These are phyloP conservation scores for Ennomos quercinarius DNA, from an alignment of 2,888 invertebrate species.

Conservation along the genomic window DNA sequence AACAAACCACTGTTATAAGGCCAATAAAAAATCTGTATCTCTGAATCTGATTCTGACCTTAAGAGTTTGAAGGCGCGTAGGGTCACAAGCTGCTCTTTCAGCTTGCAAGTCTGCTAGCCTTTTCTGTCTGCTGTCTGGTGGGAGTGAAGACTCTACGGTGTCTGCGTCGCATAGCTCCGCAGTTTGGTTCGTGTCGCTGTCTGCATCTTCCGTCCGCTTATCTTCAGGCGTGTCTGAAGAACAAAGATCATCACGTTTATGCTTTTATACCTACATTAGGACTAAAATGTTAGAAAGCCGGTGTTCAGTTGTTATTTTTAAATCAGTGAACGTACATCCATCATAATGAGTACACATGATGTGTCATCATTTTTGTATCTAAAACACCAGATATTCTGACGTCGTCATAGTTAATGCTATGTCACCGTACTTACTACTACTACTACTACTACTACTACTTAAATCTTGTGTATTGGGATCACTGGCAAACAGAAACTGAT, in stretches of 20 bases:
- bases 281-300: too few relatives aligned
- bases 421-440: too few relatives aligned
- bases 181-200: slow-evolving; percentile 83
- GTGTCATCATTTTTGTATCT: slow-evolving; percentile 17
- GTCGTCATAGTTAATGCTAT: too few relatives aligned
- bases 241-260: neutral
- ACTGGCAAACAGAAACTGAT: too few relatives aligned
- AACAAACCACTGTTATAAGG: too few relatives aligned
- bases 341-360: slow-evolving; percentile 25
- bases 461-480: too few relatives aligned
- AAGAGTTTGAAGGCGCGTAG: slow-evolving; percentile 90
- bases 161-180: slow-evolving; percentile 86
- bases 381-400: too few relatives aligned
- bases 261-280: neutral
- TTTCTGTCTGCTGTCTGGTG: slow-evolving; percentile 88
- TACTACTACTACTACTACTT: too few relatives aligned
- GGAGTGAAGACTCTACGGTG: slow-evolving; percentile 89
- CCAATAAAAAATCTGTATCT: too few relatives aligned
- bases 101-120: slow-evolving; percentile 89
- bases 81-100: slow-evolving; percentile 92
- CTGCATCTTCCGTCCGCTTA: slow-evolving; percentile 78
- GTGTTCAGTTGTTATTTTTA: slow-evolving; percentile 10
- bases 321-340: slow-evolving; percentile 6
- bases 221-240: slow-evolving; percentile 65
- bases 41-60: too few relatives aligned